Evolutionary conservation across 2,888 invertebrate genomes (phyloP).

Genomic region (Cosmia trapezina): DNA sequence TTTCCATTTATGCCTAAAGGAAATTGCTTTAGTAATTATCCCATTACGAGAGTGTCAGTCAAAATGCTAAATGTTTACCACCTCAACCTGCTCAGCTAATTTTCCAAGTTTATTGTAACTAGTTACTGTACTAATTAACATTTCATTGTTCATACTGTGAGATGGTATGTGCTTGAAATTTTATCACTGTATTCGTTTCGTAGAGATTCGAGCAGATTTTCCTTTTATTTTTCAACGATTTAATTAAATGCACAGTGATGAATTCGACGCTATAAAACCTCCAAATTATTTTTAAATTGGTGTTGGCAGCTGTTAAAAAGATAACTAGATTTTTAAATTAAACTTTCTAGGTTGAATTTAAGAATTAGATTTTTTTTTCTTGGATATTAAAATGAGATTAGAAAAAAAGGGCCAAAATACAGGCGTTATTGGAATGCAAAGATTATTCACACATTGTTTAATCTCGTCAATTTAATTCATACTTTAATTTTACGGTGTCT

Average conservation of each 20-base stretch:
- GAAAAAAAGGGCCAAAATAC: conserved; percentile 6
- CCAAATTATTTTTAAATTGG: neutral
- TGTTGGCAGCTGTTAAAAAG: conserved; percentile 12
- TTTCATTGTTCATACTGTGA: conserved; percentile 19
- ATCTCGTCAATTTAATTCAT: conserved; percentile 17
- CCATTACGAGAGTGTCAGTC: conserved; percentile 21
- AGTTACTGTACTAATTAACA: conserved; percentile 21
- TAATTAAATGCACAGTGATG: conserved; percentile 8
- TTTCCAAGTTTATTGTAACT: conserved; percentile 13
- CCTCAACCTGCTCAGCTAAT: conserved; percentile 13
- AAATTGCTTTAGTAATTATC: conserved; percentile 41
- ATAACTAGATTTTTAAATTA: conserved; percentile 24
- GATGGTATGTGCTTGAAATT: neutral
- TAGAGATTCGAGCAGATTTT: neutral
- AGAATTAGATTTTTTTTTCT: neutral
- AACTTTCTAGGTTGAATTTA: neutral
- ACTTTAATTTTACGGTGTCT: neutral
- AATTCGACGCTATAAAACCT: conserved; percentile 1
- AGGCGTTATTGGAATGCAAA: conserved; percentile 8
- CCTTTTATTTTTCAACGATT: conserved; percentile 15
- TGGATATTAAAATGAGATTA: conserved; percentile 18
- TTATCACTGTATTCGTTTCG: conserved; percentile 14
- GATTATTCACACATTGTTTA: conserved; percentile 25
- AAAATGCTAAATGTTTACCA: conserved; percentile 23
- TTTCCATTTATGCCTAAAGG: conserved; percentile 20